A percentile compares a stretch with the other conserved stretches of the same genome.
phyloP scores from a whole-genome alignment of 2,888 invertebrate genomes.

The Trichopoda pennipes region DNA sequence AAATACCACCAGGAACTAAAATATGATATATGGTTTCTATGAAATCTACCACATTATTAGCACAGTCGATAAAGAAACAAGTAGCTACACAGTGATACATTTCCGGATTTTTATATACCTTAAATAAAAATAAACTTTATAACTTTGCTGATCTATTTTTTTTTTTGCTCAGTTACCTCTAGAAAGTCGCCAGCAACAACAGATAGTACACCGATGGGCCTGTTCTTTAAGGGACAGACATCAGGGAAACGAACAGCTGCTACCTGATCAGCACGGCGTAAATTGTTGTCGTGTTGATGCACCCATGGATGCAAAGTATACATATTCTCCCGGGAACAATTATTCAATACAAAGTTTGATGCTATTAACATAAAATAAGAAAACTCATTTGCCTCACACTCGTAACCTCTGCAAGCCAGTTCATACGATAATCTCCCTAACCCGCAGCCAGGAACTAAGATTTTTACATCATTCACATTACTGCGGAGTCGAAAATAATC shows the following conservation, averaged over 20 bases:
- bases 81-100: constrained; percentile 94
- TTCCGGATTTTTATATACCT: constrained; percentile 76
- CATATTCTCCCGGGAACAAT: constrained; percentile 85
- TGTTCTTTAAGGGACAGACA: constrained; percentile 87
- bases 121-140: constrained; percentile 13
- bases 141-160: background rate
- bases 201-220: constrained; percentile 87
- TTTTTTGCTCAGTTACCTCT: constrained; percentile 84
- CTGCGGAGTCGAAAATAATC: constrained; percentile 68
- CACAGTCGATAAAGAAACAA: constrained; percentile 99
- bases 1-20: constrained; percentile 92
- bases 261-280: constrained; percentile 90
- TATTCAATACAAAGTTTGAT: constrained; percentile 96
- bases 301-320: constrained; percentile 96
- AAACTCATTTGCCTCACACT: constrained; percentile 98
- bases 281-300: constrained; percentile 95
- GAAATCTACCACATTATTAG: constrained; percentile 96
- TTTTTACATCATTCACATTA: constrained; percentile 82
- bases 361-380: constrained; percentile 98
- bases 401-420: constrained; percentile 93
- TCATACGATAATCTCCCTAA: constrained; percentile 96
- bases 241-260: constrained; percentile 92
- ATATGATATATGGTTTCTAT: constrained; percentile 84
- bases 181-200: constrained; percentile 99
- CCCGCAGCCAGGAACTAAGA: constrained; percentile 98